These are phyloP conservation scores for Azemiops feae DNA, from an alignment of 2,113 vertebrate species.

Conservation along the genomic window DNA sequence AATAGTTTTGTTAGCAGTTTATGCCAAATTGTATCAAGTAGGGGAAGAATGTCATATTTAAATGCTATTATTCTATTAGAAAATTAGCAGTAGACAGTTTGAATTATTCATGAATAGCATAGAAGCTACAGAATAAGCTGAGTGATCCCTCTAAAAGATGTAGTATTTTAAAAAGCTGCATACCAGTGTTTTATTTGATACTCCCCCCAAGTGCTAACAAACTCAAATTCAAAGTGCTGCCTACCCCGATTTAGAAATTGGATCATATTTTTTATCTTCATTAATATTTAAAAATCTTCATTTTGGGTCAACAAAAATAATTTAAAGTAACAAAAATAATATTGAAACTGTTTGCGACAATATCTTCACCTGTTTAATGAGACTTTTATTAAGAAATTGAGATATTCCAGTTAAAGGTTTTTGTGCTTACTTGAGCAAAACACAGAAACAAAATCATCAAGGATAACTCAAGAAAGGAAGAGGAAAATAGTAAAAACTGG, in stretches of 20 bases:
- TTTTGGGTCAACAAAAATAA: not conserved
- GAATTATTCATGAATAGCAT: not conserved
- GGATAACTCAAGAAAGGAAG: conserved; percentile 20
- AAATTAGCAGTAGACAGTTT: not conserved
- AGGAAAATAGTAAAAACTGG: not conserved
- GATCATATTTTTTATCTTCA: not conserved
- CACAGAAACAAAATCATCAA: conserved; percentile 1
- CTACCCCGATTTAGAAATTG: not conserved
- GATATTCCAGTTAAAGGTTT: not conserved
- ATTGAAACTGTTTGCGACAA: not conserved
- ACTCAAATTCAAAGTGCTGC: not conserved
- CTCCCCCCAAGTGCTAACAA: not conserved
- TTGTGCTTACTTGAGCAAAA: conserved; percentile 3
- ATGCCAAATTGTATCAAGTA: not conserved
- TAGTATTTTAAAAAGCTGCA: not conserved
- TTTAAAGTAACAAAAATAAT: not conserved
- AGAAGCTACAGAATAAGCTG: not conserved
- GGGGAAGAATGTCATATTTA: not conserved
- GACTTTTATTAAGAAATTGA: conserved; percentile 15
- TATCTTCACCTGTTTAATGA: not conserved
- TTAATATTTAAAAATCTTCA: not conserved
- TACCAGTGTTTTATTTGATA: not conserved
- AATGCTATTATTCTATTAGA: not conserved
- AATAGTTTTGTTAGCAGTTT: not conserved
- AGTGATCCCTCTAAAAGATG: not conserved